A percentile compares a stretch with the other conserved stretches of the same genome.
Evolutionary conservation across 1,140 invertebrate species (phyloP).

Genomic region (Drosophila tani): DNA sequence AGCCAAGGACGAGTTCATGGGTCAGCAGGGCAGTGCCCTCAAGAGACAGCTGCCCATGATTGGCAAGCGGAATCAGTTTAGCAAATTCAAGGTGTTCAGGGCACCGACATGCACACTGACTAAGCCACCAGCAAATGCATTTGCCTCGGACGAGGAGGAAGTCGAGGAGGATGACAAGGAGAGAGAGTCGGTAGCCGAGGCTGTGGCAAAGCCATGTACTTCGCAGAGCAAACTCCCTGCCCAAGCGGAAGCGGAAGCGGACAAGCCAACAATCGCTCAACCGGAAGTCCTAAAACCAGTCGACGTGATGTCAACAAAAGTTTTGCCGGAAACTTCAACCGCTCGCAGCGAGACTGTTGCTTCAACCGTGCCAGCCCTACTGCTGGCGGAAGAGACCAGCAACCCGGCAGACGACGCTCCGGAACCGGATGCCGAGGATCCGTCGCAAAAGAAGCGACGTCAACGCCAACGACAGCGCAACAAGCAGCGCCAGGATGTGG

Average conservation of each 20-base stretch:
- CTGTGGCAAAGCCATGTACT: conserved; percentile 24
- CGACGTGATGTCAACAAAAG: conserved; percentile 29
- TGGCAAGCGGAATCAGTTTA: conserved; percentile 82
- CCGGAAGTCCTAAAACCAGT: conserved; percentile 37
- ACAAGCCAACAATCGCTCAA: conserved; percentile 50
- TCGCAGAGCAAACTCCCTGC: conserved; percentile 5
- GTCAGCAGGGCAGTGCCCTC: not conserved
- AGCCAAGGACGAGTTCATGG: not conserved
- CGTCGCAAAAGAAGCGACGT: conserved; percentile 54
- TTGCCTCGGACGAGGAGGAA: conserved; percentile 80
- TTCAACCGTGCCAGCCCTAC: not conserved
- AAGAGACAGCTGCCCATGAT: conserved; percentile 80
- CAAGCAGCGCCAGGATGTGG: conserved; percentile 73
- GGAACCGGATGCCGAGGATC: conserved; percentile 42
- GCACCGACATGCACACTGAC: conserved; percentile 24
- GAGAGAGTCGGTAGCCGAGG: conserved; percentile 15
- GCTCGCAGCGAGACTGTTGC: conserved; percentile 16
- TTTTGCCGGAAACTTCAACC: conserved; percentile 35
- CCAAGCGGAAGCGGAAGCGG: conserved; percentile 45
- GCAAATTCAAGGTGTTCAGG: conserved; percentile 76
- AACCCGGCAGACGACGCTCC: not conserved
- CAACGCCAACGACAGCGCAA: conserved; percentile 61
- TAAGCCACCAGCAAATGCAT: conserved; percentile 47
- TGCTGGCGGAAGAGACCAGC: not conserved
- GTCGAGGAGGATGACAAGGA: conserved; percentile 72